phyloP scores from a whole-genome alignment of 2,888 invertebrate genomes.

The Perizoma flavofasciatum region DNA sequence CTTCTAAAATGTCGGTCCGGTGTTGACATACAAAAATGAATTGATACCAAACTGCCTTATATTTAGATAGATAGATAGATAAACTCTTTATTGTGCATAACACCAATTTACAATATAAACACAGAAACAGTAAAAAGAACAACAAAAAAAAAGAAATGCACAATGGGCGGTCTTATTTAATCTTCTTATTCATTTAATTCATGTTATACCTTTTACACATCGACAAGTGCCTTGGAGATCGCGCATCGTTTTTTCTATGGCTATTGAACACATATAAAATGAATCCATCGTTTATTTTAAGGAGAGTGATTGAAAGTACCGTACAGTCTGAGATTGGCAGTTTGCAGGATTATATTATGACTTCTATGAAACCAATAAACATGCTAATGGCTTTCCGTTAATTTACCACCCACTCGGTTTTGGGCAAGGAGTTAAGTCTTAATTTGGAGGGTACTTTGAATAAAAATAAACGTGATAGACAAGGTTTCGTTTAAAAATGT shows the following conservation, averaged over 20 bases:
- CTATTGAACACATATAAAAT: conserved; percentile 32
- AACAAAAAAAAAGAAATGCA: no score
- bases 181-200: no score
- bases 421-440: no score
- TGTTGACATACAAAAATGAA: conserved; percentile 1
- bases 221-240: conserved; percentile 21
- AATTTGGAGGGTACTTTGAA: no score
- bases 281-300: conserved; percentile 34
- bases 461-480: no score
- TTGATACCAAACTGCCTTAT: conserved; percentile 15
- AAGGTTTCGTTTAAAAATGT: no score
- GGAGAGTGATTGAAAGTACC: conserved; percentile 23
- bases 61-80: no score
- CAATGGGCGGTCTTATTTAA: no score
- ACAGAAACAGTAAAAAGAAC: not conserved
- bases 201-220: conserved; percentile 24
- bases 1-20: conserved; percentile 7
- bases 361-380: not conserved
- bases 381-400: no score
- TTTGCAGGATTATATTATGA: not conserved
- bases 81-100: no score
- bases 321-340: not conserved
- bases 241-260: conserved; percentile 19
- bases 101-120: conserved; percentile 2
- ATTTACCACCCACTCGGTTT: no score